Evolutionary conservation across 2,888 invertebrate species (phyloP).

Genomic region (Scaptomyza cyrtandrae): DNA sequence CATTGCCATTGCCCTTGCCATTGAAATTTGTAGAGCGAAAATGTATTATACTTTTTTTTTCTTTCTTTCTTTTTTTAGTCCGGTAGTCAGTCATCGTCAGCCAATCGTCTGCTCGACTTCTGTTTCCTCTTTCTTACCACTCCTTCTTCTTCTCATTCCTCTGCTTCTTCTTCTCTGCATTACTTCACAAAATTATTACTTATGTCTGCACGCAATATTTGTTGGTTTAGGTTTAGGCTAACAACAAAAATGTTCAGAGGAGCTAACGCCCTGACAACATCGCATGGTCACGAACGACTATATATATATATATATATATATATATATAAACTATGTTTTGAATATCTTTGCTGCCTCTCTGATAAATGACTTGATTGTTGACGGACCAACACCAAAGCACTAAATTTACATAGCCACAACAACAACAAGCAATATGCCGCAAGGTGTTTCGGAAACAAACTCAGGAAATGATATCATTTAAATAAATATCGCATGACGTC

Average conservation of each 20-base stretch:
- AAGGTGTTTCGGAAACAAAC: conserved; percentile 50
- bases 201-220: conserved; percentile 73
- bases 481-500: conserved; percentile 66
- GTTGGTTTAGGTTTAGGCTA: conserved; percentile 64
- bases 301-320: conserved; percentile 51
- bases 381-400: conserved; percentile 25
- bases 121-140: conserved; percentile 48
- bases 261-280: conserved; percentile 21
- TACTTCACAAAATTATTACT: conserved; percentile 59
- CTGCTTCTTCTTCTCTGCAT: conserved; percentile 24
- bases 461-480: conserved; percentile 67
- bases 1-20: conserved; percentile 22
- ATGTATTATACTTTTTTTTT: neutral
- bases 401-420: conserved; percentile 61
- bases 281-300: conserved; percentile 47
- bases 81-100: conserved; percentile 28
- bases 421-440: conserved; percentile 38
- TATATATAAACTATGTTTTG: conserved; percentile 57
- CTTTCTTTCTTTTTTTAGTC: neutral
- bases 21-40: conserved; percentile 2
- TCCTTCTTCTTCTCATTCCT: conserved; percentile 10
- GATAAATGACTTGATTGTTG: conserved; percentile 67
- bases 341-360: conserved; percentile 52
- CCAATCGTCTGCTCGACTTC: conserved; percentile 62
- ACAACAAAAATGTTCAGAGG: conserved; percentile 14